A percentile compares a stretch with the other conserved stretches of the same genome.
Conservation (phyloP, 2,797 vertebrate genomes). For the Halcyon badia region DNA sequence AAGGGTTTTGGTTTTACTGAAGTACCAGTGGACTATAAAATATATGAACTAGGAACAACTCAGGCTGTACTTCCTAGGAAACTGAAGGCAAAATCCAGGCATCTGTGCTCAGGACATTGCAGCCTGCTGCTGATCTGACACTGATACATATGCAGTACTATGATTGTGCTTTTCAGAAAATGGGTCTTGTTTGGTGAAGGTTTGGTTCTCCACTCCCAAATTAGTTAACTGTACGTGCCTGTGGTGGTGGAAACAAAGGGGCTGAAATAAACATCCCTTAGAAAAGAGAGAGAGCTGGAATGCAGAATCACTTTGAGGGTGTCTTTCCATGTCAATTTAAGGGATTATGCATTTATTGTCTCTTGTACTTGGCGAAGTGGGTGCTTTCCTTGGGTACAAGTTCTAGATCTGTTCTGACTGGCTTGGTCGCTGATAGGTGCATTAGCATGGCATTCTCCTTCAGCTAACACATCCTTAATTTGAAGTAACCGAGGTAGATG, state of each 20-base stretch:
- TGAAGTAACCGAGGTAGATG: not conserved
- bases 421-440: not conserved
- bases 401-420: not conserved
- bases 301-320: not conserved
- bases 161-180: not conserved
- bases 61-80: not conserved
- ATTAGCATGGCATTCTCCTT: not conserved
- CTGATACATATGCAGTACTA: not conserved
- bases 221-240: not conserved
- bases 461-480: not conserved
- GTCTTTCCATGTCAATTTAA: not conserved
- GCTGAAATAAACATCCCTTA: not conserved
- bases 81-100: not conserved
- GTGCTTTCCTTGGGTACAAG: not conserved
- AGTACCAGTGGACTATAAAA: not conserved
- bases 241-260: not conserved
- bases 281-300: not conserved
- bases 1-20: not conserved
- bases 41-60: not conserved
- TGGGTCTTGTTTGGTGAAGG: not conserved
- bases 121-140: not conserved
- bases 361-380: fast-evolving
- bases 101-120: not conserved
- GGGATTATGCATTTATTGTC: not conserved
- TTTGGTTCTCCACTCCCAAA: not conserved